Conservation (phyloP, 2,888 invertebrate species). For the Plebejus melissa region DNA sequence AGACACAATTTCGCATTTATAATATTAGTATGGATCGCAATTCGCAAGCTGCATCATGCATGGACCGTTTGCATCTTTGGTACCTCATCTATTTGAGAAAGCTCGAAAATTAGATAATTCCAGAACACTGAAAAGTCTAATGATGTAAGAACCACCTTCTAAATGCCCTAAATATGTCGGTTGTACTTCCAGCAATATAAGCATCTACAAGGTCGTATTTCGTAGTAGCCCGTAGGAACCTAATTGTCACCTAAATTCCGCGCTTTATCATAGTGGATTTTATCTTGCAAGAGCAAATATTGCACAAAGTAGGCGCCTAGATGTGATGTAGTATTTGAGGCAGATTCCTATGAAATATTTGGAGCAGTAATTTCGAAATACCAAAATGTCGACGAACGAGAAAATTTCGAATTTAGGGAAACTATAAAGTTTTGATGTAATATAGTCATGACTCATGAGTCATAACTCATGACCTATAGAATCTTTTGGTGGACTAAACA, state of each 20-base stretch:
- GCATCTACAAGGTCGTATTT: neutral
- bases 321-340: neutral
- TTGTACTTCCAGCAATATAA: too few relatives aligned
- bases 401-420: neutral
- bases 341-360: conserved; percentile 1
- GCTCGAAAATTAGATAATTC: too few relatives aligned
- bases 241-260: neutral
- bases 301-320: neutral
- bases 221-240: neutral
- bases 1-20: too few relatives aligned
- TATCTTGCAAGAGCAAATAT: conserved; percentile 6
- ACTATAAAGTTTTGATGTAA: neutral
- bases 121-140: too few relatives aligned
- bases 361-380: neutral
- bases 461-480: too few relatives aligned
- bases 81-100: too few relatives aligned
- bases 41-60: too few relatives aligned
- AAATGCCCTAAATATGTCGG: too few relatives aligned
- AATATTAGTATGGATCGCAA: too few relatives aligned
- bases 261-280: neutral
- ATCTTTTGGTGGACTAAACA: neutral
- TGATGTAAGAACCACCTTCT: too few relatives aligned
- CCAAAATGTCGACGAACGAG: neutral
- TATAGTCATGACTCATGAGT: neutral
- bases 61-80: too few relatives aligned